phyloP scores from a whole-genome alignment of 2,113 vertebrate genomes.

The Pollimyrus isidori region DNA sequence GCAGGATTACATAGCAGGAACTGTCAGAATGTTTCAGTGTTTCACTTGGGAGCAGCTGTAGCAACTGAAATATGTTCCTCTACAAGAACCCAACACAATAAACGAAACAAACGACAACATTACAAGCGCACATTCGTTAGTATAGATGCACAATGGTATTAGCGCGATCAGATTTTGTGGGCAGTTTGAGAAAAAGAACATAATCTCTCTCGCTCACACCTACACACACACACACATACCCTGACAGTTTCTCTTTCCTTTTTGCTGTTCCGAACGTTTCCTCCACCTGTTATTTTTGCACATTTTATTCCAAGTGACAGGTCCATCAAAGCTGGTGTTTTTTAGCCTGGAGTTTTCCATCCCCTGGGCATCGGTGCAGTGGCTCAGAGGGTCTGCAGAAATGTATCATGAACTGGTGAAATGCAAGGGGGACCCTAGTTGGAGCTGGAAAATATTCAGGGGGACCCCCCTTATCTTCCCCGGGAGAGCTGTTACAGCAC shows the following conservation, averaged over 20 bases:
- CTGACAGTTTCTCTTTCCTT: not conserved
- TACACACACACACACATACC: not conserved
- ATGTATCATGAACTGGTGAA: not conserved
- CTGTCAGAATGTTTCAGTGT: not conserved
- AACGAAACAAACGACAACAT: not conserved
- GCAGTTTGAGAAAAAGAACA: not conserved
- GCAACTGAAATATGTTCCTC: not conserved
- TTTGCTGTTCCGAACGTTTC: not conserved
- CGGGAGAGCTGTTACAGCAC: not conserved
- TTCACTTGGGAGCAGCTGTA: not conserved
- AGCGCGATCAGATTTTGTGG: not conserved
- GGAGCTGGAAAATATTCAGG: not conserved
- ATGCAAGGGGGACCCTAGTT: not conserved
- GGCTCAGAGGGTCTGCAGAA: not conserved
- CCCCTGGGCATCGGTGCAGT: not conserved
- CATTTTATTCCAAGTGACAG: not conserved
- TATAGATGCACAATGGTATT: not conserved
- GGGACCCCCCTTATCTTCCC: not conserved
- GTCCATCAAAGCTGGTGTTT: not conserved
- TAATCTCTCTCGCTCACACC: not conserved
- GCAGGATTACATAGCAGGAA: not conserved
- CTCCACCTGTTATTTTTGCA: not conserved
- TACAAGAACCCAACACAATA: not conserved
- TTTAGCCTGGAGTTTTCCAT: not conserved
- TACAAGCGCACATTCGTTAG: not conserved